Percentiles rank a stretch among this genome's conserved stretches.
These are phyloP conservation scores for Shargacucullia verbasci DNA, from an alignment of 2,888 invertebrate genomes.

Conservation along the genomic window DNA sequence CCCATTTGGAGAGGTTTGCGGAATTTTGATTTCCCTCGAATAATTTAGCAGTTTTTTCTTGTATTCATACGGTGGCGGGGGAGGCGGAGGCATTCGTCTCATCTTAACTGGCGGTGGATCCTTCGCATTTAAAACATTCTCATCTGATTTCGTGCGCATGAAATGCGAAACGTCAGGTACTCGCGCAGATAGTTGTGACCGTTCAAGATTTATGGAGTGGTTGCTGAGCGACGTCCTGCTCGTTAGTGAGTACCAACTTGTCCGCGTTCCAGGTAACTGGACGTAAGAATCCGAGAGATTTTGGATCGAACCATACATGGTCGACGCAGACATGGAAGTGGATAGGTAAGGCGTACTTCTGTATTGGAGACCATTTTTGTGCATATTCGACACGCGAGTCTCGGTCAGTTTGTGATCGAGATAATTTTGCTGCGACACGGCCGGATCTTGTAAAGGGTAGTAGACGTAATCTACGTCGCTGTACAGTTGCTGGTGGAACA, in stretches of 20 bases:
- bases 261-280: slow-evolving; percentile 90
- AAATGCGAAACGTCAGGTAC: slow-evolving; percentile 87
- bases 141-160: slow-evolving; percentile 93
- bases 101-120: slow-evolving; percentile 86
- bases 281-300: slow-evolving; percentile 94
- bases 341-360: slow-evolving; percentile 95
- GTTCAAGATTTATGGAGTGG: slow-evolving; percentile 91
- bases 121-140: slow-evolving; percentile 92
- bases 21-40: slow-evolving; percentile 72
- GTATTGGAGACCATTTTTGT: slow-evolving; percentile 93
- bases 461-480: slow-evolving; percentile 98
- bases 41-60: slow-evolving; percentile 89
- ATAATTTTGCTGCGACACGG: slow-evolving; percentile 96
- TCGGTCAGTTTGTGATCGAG: slow-evolving; percentile 96
- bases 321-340: slow-evolving; percentile 90
- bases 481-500: slow-evolving; percentile 96
- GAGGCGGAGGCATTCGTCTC: slow-evolving; percentile 88
- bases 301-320: slow-evolving; percentile 94
- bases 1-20: slow-evolving; percentile 62
- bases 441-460: slow-evolving; percentile 96
- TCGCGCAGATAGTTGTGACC: slow-evolving; percentile 90
- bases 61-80: slow-evolving; percentile 87
- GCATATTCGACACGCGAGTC: slow-evolving; percentile 89
- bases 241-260: slow-evolving; percentile 91
- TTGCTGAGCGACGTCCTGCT: slow-evolving; percentile 89